phyloP scores from a whole-genome alignment of 2,797 vertebrate species.

The Myotis planiceps region DNA sequence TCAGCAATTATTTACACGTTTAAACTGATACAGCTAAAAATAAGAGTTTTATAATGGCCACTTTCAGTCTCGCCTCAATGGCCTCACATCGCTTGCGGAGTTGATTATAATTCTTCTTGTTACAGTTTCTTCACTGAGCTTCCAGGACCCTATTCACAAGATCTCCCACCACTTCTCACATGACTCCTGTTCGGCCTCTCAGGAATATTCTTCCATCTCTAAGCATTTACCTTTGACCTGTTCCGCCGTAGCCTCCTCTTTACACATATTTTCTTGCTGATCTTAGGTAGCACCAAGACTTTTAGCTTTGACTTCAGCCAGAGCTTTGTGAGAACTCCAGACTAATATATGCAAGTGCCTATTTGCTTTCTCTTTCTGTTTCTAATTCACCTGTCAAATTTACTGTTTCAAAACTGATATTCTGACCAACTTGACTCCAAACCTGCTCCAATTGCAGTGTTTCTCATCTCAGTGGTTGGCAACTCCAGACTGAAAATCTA shows the following conservation, averaged over 20 bases:
- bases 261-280: neutral
- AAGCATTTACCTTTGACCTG: neutral
- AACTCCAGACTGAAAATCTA: neutral
- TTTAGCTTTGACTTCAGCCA: neutral
- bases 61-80: neutral
- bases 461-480: neutral
- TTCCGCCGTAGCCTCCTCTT: neutral
- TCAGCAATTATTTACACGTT: neutral
- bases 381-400: neutral
- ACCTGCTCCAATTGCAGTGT: neutral
- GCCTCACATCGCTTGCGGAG: no score
- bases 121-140: neutral
- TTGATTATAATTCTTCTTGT: neutral
- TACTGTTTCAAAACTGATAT: neutral
- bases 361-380: neutral
- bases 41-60: neutral
- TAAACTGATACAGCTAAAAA: neutral
- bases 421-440: neutral
- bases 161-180: neutral
- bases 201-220: neutral
- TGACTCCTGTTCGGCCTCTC: neutral
- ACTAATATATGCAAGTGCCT: accelerated
- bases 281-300: neutral
- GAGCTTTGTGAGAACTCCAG: neutral
- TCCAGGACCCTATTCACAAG: no score